These are phyloP conservation scores for Montipora sp. DNA, from an alignment of 64 coral and sea anemone genomes.

Conservation along the genomic window DNA sequence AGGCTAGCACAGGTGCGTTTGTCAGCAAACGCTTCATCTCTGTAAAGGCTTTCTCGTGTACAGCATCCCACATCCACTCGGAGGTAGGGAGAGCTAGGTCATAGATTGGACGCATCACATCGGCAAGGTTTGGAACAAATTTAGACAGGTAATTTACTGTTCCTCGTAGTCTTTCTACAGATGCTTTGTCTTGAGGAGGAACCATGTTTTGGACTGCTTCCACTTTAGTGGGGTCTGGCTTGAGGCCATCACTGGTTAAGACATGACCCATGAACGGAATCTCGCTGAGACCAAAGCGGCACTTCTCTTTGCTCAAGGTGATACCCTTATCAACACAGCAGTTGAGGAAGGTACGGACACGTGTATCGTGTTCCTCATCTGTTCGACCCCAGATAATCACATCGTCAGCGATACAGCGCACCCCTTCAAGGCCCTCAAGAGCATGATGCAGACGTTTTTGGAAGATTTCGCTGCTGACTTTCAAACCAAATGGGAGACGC, in stretches of 20 bases:
- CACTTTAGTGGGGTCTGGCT: not conserved
- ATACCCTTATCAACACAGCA: not conserved
- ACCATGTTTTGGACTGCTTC: constrained; percentile 46
- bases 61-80: not conserved
- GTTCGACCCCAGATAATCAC: not conserved
- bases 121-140: not conserved
- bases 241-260: not conserved
- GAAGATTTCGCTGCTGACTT: too few relatives aligned
- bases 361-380: constrained; percentile 15
- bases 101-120: not conserved
- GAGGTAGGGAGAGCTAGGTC: not conserved
- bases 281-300: not conserved
- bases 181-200: not conserved
- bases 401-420: too few relatives aligned
- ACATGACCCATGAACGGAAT: not conserved
- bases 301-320: constrained; percentile 9
- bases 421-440: too few relatives aligned
- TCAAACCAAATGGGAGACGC: too few relatives aligned
- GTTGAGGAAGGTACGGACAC: constrained; percentile 8
- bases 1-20: not conserved
- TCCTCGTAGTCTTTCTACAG: not conserved
- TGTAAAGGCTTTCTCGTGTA: not conserved
- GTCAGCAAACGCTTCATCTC: not conserved
- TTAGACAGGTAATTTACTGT: constrained; percentile 8
- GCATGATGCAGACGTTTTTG: too few relatives aligned